Conservation (phyloP, 92 coral and sea anemone genomes). For the Epizoanthus rinbou region DNA sequence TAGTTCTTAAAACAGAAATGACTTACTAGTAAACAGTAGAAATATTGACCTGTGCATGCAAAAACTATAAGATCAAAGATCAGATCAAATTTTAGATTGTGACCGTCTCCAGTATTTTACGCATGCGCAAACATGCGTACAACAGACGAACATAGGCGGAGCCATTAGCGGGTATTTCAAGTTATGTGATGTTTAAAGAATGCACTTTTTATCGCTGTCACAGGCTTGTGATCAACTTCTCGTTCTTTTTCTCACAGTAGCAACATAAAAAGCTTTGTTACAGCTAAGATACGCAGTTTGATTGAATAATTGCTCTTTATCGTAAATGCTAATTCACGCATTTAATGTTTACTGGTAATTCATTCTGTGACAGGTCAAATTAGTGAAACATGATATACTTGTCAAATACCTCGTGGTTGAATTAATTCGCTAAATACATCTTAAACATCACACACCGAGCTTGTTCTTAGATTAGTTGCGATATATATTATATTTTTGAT, state of each 20-base stretch:
- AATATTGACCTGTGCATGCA: background rate
- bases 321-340: constrained; percentile 1
- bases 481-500: no score
- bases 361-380: constrained; percentile 22
- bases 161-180: background rate
- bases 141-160: background rate
- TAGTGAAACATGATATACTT: constrained; percentile 34
- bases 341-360: constrained; percentile 19
- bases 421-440: background rate
- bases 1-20: background rate
- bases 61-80: constrained; percentile 13
- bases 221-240: background rate
- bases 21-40: background rate
- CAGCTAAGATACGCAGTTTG: background rate
- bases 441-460: background rate
- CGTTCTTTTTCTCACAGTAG: background rate
- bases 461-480: no score
- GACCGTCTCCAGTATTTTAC: constrained; percentile 43
- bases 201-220: background rate
- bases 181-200: constrained; percentile 1
- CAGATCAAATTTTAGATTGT: background rate
- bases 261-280: background rate
- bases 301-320: background rate
- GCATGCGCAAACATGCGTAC: constrained; percentile 48
- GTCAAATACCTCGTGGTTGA: background rate